phyloP scores from a whole-genome alignment of 2,888 invertebrate species.

The Furcula furcula region DNA sequence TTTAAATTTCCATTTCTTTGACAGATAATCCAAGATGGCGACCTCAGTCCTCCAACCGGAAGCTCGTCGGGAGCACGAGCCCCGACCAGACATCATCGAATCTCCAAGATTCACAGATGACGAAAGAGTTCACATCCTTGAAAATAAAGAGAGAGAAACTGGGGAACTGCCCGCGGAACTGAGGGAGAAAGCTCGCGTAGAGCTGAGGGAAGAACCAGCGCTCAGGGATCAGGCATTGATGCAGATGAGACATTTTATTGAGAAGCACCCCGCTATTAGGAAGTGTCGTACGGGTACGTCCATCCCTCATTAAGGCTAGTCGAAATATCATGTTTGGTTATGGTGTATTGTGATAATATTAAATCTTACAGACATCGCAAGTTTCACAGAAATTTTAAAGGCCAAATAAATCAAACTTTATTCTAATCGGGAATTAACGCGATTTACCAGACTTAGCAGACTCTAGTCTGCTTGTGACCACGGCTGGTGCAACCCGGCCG shows the following conservation, averaged over 20 bases:
- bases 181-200: slow-evolving; percentile 84
- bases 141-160: slow-evolving; percentile 63
- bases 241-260: slow-evolving; percentile 91
- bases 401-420: no score
- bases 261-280: slow-evolving; percentile 90
- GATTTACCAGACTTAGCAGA: no score
- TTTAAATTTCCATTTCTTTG: slow-evolving; percentile 10
- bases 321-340: no score
- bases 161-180: slow-evolving; percentile 80
- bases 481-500: no score
- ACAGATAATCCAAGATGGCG: slow-evolving; percentile 58
- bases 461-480: no score
- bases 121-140: slow-evolving; percentile 53
- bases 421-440: no score
- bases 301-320: no score
- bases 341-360: no score
- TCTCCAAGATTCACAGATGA: slow-evolving; percentile 61
- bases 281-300: slow-evolving; percentile 88
- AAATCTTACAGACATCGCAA: no score
- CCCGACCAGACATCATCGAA: slow-evolving; percentile 51
- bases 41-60: slow-evolving; percentile 73
- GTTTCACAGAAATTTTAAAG: no score
- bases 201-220: slow-evolving; percentile 90
- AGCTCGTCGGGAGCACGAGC: slow-evolving; percentile 62
- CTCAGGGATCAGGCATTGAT: slow-evolving; percentile 87